These are phyloP conservation scores for Dione vanillae DNA, from an alignment of 2,888 invertebrate species.

Conservation along the genomic window DNA sequence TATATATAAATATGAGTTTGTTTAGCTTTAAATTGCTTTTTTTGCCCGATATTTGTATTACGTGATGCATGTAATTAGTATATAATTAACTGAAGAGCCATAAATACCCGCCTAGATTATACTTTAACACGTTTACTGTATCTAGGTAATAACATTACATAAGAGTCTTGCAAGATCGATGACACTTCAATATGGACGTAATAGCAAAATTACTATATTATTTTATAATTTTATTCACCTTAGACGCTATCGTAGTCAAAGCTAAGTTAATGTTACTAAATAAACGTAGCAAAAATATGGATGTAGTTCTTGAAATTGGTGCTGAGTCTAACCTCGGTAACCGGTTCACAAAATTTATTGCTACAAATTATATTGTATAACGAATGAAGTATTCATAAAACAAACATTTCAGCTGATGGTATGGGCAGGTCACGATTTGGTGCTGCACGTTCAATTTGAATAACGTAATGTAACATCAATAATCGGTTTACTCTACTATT, in stretches of 20 bases:
- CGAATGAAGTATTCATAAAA: conserved; percentile 34
- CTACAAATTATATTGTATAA: conserved; percentile 28
- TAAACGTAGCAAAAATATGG: neutral
- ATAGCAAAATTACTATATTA: neutral
- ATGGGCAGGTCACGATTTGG: conserved; percentile 39
- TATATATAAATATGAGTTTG: neutral
- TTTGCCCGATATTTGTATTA: neutral
- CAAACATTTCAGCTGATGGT: conserved; percentile 36
- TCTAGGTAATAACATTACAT: conserved; percentile 32
- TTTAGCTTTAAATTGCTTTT: neutral
- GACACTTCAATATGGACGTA: conserved; percentile 13
- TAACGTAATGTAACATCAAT: conserved; percentile 27
- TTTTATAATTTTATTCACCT: neutral
- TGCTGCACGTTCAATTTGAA: conserved; percentile 39
- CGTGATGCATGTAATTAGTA: no score
- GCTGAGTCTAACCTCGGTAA: conserved; percentile 2
- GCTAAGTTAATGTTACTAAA: no score
- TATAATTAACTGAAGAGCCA: conserved; percentile 29
- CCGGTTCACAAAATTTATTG: conserved; percentile 18
- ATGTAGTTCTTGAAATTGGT: neutral
- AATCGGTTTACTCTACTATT: conserved; percentile 4
- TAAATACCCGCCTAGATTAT: conserved; percentile 24
- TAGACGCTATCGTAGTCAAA: neutral
- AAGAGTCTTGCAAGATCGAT: conserved; percentile 34
- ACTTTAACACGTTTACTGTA: conserved; percentile 32